Conservation (phyloP, 2,888 invertebrate genomes). For the Notocelia uddmanniana region DNA sequence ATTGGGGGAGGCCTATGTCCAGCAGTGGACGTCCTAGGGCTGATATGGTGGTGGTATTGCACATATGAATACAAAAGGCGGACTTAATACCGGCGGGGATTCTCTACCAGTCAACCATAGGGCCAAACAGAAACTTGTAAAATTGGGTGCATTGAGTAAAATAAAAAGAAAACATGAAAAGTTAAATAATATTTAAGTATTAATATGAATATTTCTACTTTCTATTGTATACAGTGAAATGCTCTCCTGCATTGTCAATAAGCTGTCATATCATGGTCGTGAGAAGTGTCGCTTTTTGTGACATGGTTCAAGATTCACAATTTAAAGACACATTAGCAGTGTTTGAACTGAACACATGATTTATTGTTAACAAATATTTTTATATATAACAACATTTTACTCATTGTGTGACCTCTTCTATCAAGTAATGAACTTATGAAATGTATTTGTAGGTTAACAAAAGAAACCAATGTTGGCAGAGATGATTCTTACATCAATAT, state of each 20-base stretch:
- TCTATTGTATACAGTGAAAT: conserved; percentile 1
- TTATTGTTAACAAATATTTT: background rate
- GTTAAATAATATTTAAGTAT: too few species aligned
- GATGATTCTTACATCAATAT: background rate
- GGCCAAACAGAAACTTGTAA: too few species aligned
- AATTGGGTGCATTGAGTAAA: too few species aligned
- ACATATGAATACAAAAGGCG: too few species aligned
- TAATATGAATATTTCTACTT: too few species aligned
- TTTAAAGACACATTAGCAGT: background rate
- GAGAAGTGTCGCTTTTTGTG: background rate
- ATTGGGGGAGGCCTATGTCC: too few species aligned
- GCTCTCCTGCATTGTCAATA: conserved; percentile 4
- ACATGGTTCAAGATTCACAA: background rate
- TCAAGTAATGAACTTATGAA: background rate
- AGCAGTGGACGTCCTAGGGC: too few species aligned
- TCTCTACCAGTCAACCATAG: too few species aligned
- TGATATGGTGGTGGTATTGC: too few species aligned
- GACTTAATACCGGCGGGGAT: too few species aligned
- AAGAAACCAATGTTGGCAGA: background rate
- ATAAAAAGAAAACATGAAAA: too few species aligned
- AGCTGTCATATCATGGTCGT: background rate
- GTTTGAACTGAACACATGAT: background rate
- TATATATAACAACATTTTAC: too few species aligned
- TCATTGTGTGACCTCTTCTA: background rate
- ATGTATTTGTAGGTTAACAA: background rate